Evolutionary conservation across 2,113 vertebrate genomes (phyloP), one percentile per base, ranked within the genome.

Genomic region (Proteles cristata): DNA sequence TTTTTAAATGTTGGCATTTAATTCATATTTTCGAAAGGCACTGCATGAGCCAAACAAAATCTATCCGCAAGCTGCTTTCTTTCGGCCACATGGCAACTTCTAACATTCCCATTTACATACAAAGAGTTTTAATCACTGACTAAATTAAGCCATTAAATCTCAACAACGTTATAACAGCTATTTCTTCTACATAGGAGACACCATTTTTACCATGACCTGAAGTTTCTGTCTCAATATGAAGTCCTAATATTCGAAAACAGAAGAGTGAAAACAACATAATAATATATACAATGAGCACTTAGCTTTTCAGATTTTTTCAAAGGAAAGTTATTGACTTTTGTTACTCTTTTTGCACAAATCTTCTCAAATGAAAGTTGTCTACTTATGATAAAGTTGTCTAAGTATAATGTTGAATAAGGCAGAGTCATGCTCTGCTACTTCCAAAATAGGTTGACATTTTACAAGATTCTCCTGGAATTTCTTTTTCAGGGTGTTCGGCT

Each of bases 401-500:
- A 87, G 39, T 58, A 66, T 16, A n/a, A 65, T 33, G 16, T 3
- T 8, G 48, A 97, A 65, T 28, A 84, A 95, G 19, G 14, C 28
- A 89, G 31, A 83, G 50, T 45, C 68, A 53, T 14, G 28, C 4
- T 61, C 48, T 88, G 39, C 66, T 82, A 28, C 35, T 88, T 94
- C 43, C 48, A 74, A 94, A 97, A 39, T 73, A 71, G 79, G 19
- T 21, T 92, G 83, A 55, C 43, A 82, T 81, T 96, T 95, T 94
- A 17, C 31, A 88, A 85, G 23, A 96, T 50, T 63, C 55, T 97
- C 31, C 39, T 68, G 45, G 25, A 96, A 35, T 92, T 43, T 45
- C 82, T 35, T 92, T 43, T 66, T 43, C 76, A 77, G 35, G 21
- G 21, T 26, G 14, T 88, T 92, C 28, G 2, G 15, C 65, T 91